Evolutionary conservation across 2,113 vertebrate genomes (phyloP).

Genomic region (Takifugu bimaculatus): DNA sequence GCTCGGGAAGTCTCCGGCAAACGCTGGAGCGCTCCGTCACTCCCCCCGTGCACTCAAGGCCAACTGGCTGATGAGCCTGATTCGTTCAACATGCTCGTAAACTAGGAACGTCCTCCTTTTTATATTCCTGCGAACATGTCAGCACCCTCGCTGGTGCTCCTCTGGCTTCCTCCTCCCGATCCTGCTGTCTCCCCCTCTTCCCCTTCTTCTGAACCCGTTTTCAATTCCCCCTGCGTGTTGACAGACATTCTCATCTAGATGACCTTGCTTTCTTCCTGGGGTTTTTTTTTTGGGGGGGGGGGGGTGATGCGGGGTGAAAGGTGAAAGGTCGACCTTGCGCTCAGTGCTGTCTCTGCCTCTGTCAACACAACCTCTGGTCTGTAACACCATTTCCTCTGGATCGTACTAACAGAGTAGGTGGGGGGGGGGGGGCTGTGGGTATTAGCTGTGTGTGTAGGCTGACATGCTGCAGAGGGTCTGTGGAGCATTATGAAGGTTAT

Average conservation of each 20-base stretch:
- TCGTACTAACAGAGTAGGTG: slow-evolving; percentile 21
- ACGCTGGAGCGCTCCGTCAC: slow-evolving; percentile 18
- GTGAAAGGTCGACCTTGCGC: slow-evolving; percentile 62
- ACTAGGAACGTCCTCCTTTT: slow-evolving; percentile 34
- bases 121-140: slow-evolving; percentile 29
- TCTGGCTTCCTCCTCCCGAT: slow-evolving; percentile 3
- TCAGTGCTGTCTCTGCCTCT: slow-evolving; percentile 57
- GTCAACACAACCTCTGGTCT: slow-evolving; percentile 71
- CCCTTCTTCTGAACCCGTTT: slow-evolving; percentile 43
- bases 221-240: slow-evolving; percentile 58
- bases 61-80: slow-evolving; percentile 37
- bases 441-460: slow-evolving; percentile 47
- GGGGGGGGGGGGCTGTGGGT: slow-evolving; percentile 25
- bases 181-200: background rate
- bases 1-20: slow-evolving; percentile 36
- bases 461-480: slow-evolving; percentile 32
- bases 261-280: slow-evolving; percentile 68
- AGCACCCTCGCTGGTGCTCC: slow-evolving; percentile 11
- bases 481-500: slow-evolving; percentile 2
- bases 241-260: slow-evolving; percentile 66
- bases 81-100: slow-evolving; percentile 40
- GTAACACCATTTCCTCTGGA: slow-evolving; percentile 52
- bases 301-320: slow-evolving; percentile 39
- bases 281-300: slow-evolving; percentile 50
- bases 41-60: slow-evolving; percentile 19